A percentile compares a stretch with the other conserved stretches of the same genome.
Conservation (phyloP, 2,797 vertebrate genomes). For the Neomorphus geoffroyi region DNA sequence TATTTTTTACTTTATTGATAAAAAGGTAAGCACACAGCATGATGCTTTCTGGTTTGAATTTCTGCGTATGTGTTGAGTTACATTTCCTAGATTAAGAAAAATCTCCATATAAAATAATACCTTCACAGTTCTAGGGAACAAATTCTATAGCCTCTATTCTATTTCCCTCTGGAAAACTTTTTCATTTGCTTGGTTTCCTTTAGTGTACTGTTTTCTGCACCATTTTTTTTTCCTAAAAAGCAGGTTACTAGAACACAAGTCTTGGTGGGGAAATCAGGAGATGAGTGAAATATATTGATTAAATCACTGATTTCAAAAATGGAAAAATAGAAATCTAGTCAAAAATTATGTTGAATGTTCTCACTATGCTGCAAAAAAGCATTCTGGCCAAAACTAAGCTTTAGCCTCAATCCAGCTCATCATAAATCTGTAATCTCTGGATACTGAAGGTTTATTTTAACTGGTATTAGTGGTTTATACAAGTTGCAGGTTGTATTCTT, state of each 20-base stretch:
- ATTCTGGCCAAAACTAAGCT: not conserved
- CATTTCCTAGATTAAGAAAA: not conserved
- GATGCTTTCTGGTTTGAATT: not conserved
- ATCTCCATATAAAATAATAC: not conserved
- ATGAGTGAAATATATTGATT: not conserved
- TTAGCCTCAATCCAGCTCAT: not conserved
- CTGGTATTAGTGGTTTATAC: not conserved
- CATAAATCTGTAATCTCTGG: not conserved
- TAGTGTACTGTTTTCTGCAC: accelerated
- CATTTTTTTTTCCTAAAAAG: not conserved
- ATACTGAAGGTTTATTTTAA: not conserved
- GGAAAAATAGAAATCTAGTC: not conserved
- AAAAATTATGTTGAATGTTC: not conserved
- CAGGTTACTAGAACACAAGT: not conserved
- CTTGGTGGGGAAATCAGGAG: not conserved
- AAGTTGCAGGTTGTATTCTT: not conserved
- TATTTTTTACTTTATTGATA: not conserved
- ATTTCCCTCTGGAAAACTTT: not conserved
- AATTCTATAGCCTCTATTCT: not conserved
- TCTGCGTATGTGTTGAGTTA: not conserved
- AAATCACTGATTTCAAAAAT: not conserved
- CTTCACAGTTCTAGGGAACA: not conserved
- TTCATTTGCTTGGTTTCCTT: not conserved
- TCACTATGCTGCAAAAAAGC: not conserved
- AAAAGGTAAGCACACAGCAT: not conserved